These are phyloP conservation scores for Phaenicophaeus curvirostris DNA, from an alignment of 2,797 vertebrate species.

Conservation along the genomic window DNA sequence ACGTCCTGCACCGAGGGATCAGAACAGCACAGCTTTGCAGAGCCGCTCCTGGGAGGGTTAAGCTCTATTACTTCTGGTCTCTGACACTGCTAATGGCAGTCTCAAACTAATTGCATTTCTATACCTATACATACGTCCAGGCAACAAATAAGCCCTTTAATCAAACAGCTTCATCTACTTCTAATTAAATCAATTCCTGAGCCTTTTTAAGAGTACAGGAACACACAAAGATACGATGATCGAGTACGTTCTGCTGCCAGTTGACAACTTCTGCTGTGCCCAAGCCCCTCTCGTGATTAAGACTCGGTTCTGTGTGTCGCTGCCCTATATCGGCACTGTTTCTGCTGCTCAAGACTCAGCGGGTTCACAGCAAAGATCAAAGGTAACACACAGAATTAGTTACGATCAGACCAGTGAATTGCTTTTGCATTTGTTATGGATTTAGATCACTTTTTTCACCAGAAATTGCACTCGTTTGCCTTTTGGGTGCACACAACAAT, in stretches of 20 bases:
- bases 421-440: fast-evolving
- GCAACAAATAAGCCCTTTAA: constrained; percentile 50
- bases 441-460: not conserved
- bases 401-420: fast-evolving
- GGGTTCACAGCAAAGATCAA: not conserved
- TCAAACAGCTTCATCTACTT: constrained; percentile 38
- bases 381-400: not conserved
- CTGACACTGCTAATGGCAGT: constrained; percentile 46
- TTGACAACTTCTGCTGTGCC: not conserved
- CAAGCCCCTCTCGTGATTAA: not conserved
- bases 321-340: fast-evolving
- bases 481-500: not conserved
- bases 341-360: not conserved
- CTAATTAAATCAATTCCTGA: constrained; percentile 33
- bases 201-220: constrained; percentile 17
- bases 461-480: not conserved
- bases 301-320: not conserved
- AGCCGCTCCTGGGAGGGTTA: not conserved
- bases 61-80: constrained; percentile 55
- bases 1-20: not conserved
- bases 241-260: not conserved
- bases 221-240: constrained; percentile 8
- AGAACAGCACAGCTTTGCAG: not conserved
- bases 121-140: not conserved
- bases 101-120: constrained; percentile 50